A percentile compares a stretch with the other conserved stretches of the same genome.
phyloP scores from a whole-genome alignment of 2,113 vertebrate genomes.

The Brachypodius melanocephalos region DNA sequence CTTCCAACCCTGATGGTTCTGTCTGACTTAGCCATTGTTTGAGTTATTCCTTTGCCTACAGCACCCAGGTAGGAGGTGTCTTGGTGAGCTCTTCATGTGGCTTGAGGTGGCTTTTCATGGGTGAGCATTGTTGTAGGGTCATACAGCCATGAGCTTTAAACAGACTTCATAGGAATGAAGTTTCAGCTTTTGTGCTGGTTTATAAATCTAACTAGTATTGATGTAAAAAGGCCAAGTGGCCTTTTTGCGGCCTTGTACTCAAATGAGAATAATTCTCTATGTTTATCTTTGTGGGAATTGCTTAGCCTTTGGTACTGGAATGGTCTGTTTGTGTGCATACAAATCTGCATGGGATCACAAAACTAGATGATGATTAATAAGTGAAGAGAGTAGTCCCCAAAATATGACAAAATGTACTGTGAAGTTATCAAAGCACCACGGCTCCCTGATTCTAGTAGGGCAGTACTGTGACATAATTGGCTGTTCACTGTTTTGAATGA shows the following conservation, averaged over 20 bases:
- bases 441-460: background rate
- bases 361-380: background rate
- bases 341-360: background rate
- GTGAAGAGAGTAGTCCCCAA: background rate
- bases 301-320: background rate
- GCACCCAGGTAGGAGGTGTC: background rate
- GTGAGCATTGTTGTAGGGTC: background rate
- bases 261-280: background rate
- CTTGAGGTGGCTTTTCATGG: background rate
- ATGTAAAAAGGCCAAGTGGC: background rate
- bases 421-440: background rate
- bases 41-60: background rate
- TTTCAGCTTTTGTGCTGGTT: background rate
- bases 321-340: background rate
- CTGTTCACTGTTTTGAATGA: background rate
- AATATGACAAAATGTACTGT: background rate
- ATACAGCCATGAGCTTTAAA: fast-evolving
- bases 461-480: background rate
- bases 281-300: background rate
- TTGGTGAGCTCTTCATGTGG: background rate
- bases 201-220: background rate
- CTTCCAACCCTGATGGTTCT: background rate
- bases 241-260: background rate
- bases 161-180: background rate
- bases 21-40: background rate